Evolutionary conservation across 2,888 invertebrate genomes (phyloP), one percentile per base, ranked within the genome.

Genomic region (Thumatha senex): DNA sequence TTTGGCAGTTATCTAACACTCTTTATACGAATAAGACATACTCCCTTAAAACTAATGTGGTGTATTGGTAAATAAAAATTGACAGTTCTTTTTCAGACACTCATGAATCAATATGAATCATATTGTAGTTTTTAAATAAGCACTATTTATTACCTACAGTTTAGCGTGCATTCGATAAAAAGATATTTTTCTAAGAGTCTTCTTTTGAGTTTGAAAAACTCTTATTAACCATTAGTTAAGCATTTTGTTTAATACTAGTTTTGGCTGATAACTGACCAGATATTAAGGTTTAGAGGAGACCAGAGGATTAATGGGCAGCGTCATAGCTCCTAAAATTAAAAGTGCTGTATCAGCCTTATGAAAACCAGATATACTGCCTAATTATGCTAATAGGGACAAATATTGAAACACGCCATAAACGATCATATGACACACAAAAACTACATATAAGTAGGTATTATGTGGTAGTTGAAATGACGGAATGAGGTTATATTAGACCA

Each of bases 1-100:
- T 90, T 89, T 89, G 89, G 89, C 90, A 90, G 89, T 90, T 80
- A 86, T 76, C 86, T 86, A 88, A 85, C 71, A 79, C 76, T 77
- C 76, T 80, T 81, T 77, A 72, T 69, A 74, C 61, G 70, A 69
- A 72, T 73, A 74, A 75, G 72, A 74, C 68, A 61, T 74, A 74
- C 45, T 59, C 8, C 64, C 70, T 67, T 67, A 70, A 62, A 54
- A 69, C 62, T 71, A 67, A 70, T 41, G 61, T 72, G 70, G 72
- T 73, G 73, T 56, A 62, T 68, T 51, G 70, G 55, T 67, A 80
- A 86, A 84, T 74, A 62, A 80, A 84, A 86, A 86, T 85, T 86
- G 82, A 84, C 83, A 74, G 76, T 71, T 76, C 71, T 54, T 43
- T 40, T 44, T 54, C 43, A 39, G 46, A 48, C 51, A 44, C 44